These are phyloP conservation scores for Xenus cinereus DNA, from an alignment of 2,113 vertebrate species.

Conservation along the genomic window DNA sequence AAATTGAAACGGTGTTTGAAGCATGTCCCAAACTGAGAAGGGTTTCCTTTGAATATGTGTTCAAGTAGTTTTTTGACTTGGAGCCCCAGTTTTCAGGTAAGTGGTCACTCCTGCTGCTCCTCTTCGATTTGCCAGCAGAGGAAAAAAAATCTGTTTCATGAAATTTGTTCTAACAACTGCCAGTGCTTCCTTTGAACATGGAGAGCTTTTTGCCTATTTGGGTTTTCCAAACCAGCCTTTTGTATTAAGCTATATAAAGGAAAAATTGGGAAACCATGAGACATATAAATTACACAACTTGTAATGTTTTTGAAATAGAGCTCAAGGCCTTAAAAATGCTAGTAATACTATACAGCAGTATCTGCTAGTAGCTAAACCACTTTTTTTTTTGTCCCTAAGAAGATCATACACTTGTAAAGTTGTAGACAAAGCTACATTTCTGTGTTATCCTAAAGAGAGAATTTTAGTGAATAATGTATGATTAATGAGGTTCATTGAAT, in stretches of 20 bases:
- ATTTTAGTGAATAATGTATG: background rate
- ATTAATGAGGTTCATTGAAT: background rate
- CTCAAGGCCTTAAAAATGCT: background rate
- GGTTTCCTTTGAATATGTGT: background rate
- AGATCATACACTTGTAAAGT: background rate
- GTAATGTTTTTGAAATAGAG: background rate
- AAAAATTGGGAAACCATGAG: background rate
- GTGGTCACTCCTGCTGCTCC: background rate
- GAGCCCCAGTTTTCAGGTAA: background rate
- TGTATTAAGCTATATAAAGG: background rate
- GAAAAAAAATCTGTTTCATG: background rate
- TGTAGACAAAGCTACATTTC: background rate
- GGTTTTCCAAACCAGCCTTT: background rate
- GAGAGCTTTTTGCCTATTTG: background rate
- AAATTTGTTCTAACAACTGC: background rate
- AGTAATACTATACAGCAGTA: background rate
- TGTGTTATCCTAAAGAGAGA: background rate
- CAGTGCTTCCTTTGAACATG: background rate
- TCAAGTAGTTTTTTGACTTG: background rate
- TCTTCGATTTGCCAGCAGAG: background rate
- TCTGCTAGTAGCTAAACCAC: background rate
- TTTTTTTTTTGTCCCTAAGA: background rate
- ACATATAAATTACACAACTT: background rate
- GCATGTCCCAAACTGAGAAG: background rate
- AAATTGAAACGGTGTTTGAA: background rate